These are phyloP conservation scores for Callionymus lyra DNA, from an alignment of 2,113 vertebrate genomes.

Conservation along the genomic window DNA sequence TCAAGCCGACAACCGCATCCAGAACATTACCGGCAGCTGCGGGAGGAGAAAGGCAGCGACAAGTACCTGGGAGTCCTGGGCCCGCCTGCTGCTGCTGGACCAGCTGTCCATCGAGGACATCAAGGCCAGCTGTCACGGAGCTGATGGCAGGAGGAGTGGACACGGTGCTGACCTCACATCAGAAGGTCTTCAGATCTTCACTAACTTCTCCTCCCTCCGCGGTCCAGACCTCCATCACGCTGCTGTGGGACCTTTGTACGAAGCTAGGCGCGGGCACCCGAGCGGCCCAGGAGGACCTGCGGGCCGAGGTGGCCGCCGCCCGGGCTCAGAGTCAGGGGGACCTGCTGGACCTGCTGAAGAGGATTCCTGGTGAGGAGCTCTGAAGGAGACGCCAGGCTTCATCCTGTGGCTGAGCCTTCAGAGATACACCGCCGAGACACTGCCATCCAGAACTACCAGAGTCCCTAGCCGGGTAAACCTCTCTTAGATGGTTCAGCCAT, in stretches of 20 bases:
- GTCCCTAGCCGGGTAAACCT: slow-evolving; percentile 81
- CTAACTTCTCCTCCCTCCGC: slow-evolving; percentile 1
- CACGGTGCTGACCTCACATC: slow-evolving; percentile 64
- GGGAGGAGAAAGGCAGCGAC: slow-evolving; percentile 38
- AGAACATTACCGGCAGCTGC: slow-evolving; percentile 73
- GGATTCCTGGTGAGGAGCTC: slow-evolving; percentile 79
- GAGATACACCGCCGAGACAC: slow-evolving; percentile 77
- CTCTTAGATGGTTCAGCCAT: too few relatives aligned
- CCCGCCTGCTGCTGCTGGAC: slow-evolving; percentile 72
- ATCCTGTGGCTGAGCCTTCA: slow-evolving; percentile 89
- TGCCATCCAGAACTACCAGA: slow-evolving; percentile 80
- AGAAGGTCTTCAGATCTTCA: too few relatives aligned
- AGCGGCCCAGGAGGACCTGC: slow-evolving; percentile 77
- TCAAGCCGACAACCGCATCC: slow-evolving; percentile 79
- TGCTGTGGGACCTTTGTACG: slow-evolving; percentile 87
- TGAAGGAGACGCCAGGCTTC: slow-evolving; percentile 89
- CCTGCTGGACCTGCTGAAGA: slow-evolving; percentile 67
- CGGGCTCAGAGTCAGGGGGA: slow-evolving; percentile 66
- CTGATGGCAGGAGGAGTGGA: slow-evolving; percentile 91
- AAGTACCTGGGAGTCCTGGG: slow-evolving; percentile 76
- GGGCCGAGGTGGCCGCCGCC: slow-evolving; percentile 74
- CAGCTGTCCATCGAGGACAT: slow-evolving; percentile 80
- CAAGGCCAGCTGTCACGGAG: slow-evolving; percentile 83
- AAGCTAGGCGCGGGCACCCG: slow-evolving; percentile 75
- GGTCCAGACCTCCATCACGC: slow-evolving; percentile 81